Base-by-base conservation (phyloP, 2,113 vertebrate species). In the Polypterus senegalus region DNA sequence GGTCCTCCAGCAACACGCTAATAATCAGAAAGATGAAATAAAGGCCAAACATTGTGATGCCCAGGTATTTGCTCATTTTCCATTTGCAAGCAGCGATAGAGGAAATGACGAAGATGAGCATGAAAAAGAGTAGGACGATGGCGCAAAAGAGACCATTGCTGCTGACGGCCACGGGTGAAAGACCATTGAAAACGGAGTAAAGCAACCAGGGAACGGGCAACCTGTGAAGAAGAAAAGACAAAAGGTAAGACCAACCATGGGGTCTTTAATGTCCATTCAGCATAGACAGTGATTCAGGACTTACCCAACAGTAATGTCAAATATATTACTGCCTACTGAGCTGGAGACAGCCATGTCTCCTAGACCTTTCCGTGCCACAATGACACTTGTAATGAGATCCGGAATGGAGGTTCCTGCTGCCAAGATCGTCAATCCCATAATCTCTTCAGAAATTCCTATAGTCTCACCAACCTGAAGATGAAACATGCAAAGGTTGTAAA, bases 281-380 rank as follows among this genome's bases (percentile, higher is more conserved):
- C 2, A 27, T 27, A 27, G 27, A 27, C 49, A 7, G 2, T 51
- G 6, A 7, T 51, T 51, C 49, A 47, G 47, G 64, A 78, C 93
- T 97, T 73, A 97, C 95, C 94, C 95, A 9, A 98, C 74, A 1
- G 95, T 98, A 81, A 98, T 97, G 59, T 98, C 94, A 0, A 98
- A 98, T 80, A 98, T 98, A 72, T 98, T 97, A 68, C 93, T 97
- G 76, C 95, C 95, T 59, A 98, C 94, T 0, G 95, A 97, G 51
- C 95, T 98, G 71, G 95, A 98, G 64, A 98, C 93, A 0, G 95
- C 95, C 95, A 97, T 98, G 84, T 98, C 95, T 2, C 95, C 95
- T 43, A 97, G 70, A 55, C 95, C 95, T 69, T 97, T 98, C 48
- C 92, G 83, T 7, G 95, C 95, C 7, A 98, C 95, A 0, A 98